Percentiles rank a stretch among this genome's conserved stretches.
phyloP scores from a whole-genome alignment of 1,140 invertebrate species.

The Trichonephila clavata region DNA sequence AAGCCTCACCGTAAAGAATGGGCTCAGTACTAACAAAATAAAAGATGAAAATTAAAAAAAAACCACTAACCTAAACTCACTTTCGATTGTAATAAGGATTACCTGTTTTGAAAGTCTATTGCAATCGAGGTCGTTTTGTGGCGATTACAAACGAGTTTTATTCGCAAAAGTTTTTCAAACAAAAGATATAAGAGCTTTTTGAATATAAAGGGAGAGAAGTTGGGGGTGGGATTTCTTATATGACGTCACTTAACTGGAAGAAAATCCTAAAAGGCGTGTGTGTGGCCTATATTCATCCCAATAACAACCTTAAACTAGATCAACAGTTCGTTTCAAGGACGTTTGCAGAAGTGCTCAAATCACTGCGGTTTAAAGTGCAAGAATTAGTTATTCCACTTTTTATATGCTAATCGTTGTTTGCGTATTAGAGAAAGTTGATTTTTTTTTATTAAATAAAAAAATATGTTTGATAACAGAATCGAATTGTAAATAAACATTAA shows the following conservation, averaged over 20 bases:
- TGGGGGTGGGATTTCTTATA: not conserved
- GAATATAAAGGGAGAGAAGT: not conserved
- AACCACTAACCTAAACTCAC: not conserved
- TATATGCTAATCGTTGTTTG: not conserved
- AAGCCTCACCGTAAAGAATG: not conserved
- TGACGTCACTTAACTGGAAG: not conserved
- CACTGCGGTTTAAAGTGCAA: not conserved
- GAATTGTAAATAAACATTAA: not conserved
- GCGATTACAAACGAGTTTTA: slow-evolving; percentile 50
- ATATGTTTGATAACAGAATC: not conserved
- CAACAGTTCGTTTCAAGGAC: slow-evolving; percentile 35
- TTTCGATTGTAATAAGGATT: slow-evolving; percentile 9
- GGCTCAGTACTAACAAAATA: not conserved
- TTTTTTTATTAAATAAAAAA: not conserved
- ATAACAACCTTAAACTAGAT: slow-evolving; percentile 51
- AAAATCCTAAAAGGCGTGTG: not conserved
- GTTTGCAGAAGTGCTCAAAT: not conserved
- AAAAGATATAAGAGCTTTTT: not conserved
- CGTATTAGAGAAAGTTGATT: not conserved
- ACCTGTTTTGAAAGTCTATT: not conserved
- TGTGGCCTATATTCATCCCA: not conserved
- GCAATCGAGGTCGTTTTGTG: slow-evolving; percentile 32
- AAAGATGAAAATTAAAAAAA: not conserved
- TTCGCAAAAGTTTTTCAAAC: slow-evolving; percentile 30
- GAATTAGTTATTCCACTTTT: not conserved